Percentiles rank a stretch among this genome's conserved stretches.
phyloP scores from a whole-genome alignment of 2,888 invertebrate genomes.

The Arge pagana region DNA sequence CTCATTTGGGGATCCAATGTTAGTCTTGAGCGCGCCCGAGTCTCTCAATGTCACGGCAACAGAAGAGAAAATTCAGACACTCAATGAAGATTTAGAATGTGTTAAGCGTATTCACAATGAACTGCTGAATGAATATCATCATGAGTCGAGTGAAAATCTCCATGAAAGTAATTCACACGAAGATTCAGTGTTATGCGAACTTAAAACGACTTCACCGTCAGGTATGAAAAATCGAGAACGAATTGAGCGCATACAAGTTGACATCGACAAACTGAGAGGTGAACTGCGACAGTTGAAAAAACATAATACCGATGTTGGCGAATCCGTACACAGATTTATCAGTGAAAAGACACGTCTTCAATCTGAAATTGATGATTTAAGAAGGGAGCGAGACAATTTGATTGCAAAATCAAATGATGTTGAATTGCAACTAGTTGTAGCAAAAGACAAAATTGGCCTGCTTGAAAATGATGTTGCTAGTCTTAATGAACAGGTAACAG shows the following conservation, averaged over 20 bases:
- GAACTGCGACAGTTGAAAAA: constrained; percentile 37
- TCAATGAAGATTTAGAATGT: constrained; percentile 41
- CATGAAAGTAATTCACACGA: constrained; percentile 29
- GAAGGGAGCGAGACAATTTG: constrained; percentile 32
- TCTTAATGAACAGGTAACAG: constrained; percentile 34
- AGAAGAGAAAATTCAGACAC: constrained; percentile 43
- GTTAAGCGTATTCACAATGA: constrained; percentile 40
- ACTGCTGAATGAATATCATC: constrained; percentile 38
- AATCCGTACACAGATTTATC: constrained; percentile 33
- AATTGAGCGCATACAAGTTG: constrained; percentile 37
- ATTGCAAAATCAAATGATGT: constrained; percentile 29
- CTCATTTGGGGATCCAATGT: constrained; percentile 29
- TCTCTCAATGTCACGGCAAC: constrained; percentile 39
- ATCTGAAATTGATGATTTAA: constrained; percentile 38
- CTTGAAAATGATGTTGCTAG: constrained; percentile 31
- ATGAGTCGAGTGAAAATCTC: constrained; percentile 43
- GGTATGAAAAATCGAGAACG: constrained; percentile 25
- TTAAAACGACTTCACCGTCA: constrained; percentile 9
- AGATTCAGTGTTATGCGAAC: constrained; percentile 14
- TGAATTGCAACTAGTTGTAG: constrained; percentile 27
- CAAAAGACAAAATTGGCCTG: constrained; percentile 28
- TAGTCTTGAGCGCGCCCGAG: constrained; percentile 39
- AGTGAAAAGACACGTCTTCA: constrained; percentile 27
- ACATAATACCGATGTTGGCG: constrained; percentile 23
- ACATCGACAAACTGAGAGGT: constrained; percentile 35